A percentile compares a stretch with the other conserved stretches of the same genome.
Evolutionary conservation across 53 echinoderm and acorn worm species (phyloP).

Genomic region (Apostichopus leukothele): DNA sequence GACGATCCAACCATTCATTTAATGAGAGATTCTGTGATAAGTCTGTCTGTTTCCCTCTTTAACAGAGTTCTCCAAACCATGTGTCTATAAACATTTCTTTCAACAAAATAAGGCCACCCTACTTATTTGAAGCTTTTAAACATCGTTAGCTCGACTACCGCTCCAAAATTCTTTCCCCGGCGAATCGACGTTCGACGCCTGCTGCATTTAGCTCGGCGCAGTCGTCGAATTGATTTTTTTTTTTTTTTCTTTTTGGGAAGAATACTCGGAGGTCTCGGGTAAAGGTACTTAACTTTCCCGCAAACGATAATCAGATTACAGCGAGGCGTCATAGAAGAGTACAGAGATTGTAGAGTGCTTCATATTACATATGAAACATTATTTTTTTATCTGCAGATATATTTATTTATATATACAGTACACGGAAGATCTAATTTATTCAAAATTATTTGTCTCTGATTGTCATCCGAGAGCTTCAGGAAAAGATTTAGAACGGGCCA

Average conservation of each 20-base stretch:
- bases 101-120: not conserved
- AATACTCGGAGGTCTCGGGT: not conserved
- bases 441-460: not conserved
- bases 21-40: no score
- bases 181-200: no score
- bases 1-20: no score
- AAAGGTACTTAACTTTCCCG: slow-evolving; percentile 11
- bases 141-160: no score
- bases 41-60: not conserved
- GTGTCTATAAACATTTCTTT: not conserved
- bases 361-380: not conserved
- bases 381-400: not conserved
- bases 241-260: not conserved
- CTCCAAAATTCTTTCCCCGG: no score
- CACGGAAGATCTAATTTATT: not conserved
- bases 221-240: not conserved
- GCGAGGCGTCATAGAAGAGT: not conserved
- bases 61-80: not conserved
- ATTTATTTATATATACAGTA: not conserved
- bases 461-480: not conserved
- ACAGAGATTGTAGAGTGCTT: not conserved
- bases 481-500: no score
- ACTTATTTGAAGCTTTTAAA: not conserved
- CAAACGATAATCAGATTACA: not conserved
- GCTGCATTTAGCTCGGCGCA: not conserved